These are phyloP conservation scores for Prinia subflava DNA, from an alignment of 2,113 vertebrate species.

Conservation along the genomic window DNA sequence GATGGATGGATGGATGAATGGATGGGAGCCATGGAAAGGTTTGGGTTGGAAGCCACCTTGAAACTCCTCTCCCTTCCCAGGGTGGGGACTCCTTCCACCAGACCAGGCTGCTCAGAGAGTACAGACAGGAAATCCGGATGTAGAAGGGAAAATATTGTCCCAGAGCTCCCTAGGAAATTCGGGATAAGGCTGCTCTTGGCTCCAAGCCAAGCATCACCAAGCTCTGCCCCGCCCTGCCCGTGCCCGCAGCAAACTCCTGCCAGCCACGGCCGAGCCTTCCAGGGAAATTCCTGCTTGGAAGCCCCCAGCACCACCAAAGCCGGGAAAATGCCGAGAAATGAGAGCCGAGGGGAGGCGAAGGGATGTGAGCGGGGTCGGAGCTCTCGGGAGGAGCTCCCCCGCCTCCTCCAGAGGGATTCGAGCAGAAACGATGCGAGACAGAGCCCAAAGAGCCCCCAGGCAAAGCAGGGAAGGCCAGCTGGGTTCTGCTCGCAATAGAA, in stretches of 20 bases:
- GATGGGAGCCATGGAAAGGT: neutral
- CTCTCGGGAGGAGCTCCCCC: neutral
- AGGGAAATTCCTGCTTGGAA: neutral
- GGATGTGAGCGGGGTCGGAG: neutral
- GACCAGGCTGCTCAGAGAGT: neutral
- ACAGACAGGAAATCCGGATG: neutral
- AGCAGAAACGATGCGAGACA: neutral
- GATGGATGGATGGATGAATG: no score
- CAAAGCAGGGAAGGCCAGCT: neutral
- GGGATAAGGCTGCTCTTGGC: neutral
- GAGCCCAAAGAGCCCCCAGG: neutral
- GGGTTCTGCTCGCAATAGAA: neutral
- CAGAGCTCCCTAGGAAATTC: neutral
- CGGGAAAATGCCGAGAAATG: fast-evolving
- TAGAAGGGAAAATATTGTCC: neutral
- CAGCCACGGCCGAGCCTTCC: neutral
- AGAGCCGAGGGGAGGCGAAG: neutral
- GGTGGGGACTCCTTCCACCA: neutral
- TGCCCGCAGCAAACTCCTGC: neutral
- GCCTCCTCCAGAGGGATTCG: neutral
- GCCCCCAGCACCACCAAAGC: neutral
- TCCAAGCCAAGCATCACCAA: neutral
- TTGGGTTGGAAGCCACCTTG: neutral
- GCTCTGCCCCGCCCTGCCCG: fast-evolving
- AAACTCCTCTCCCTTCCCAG: neutral